Conservation (phyloP, 2,888 invertebrate species). For the Pherbina coryleti region DNA sequence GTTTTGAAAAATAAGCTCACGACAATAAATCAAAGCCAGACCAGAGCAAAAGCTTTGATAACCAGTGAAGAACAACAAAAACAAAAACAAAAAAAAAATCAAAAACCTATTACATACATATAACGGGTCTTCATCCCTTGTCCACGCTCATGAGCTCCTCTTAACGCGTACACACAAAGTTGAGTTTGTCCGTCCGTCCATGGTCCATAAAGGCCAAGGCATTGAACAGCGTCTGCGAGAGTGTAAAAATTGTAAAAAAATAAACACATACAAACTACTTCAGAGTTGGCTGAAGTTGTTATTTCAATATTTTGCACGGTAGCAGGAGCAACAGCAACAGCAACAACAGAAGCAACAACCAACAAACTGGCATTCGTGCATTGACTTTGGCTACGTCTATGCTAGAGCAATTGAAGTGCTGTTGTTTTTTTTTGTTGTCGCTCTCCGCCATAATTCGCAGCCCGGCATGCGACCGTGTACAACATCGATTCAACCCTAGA, state of each 20-base stretch:
- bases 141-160: not conserved
- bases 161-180: not conserved
- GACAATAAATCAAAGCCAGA: not conserved
- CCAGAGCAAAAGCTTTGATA: not conserved
- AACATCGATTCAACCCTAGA: not conserved
- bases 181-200: not conserved
- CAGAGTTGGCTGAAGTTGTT: not conserved
- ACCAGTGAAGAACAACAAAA: not conserved
- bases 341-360: not conserved
- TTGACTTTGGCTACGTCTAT: slow-evolving; percentile 32
- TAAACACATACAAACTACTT: slow-evolving; percentile 6
- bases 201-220: slow-evolving; percentile 1
- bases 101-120: too few relatives aligned
- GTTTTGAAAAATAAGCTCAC: not conserved
- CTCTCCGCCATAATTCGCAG: slow-evolving; percentile 1
- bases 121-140: not conserved
- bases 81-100: not conserved
- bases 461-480: not conserved
- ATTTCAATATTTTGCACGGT: not conserved
- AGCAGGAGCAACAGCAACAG: not conserved
- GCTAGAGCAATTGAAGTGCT: not conserved
- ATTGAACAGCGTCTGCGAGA: not conserved
- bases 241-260: not conserved
- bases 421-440: not conserved
- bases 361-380: slow-evolving; percentile 1